Evolutionary conservation across 2,797 vertebrate genomes (phyloP), one percentile per base, ranked within the genome.

Genomic region (Catamblyrhynchus diadema): DNA sequence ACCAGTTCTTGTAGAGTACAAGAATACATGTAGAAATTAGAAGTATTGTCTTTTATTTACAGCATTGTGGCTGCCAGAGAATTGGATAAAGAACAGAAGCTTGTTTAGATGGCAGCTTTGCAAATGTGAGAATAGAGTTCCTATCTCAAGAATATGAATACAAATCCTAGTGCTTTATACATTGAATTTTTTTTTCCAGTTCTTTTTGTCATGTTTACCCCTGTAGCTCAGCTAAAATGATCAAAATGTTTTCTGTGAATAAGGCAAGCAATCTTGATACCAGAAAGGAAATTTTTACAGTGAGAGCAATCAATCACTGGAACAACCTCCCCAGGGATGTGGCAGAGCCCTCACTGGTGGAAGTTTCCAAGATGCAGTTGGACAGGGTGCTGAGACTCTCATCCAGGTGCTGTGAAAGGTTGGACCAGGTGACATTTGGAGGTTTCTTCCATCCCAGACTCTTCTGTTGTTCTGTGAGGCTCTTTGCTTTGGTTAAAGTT

Each of bases 41-140:
- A 64, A 75, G 12, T 21, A 17, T 50, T 88, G 14, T 47, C 12
- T 84, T 67, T 72, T 51, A 47, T 69, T 79, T 89, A 3, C 42
- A 50, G 19, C 41, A 33, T 22, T 0, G 0, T 33, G 59, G 13
- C 44, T 51, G 22, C 37, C 30, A 73, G 56, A 66, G 56, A 62
- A 44, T 5, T 86, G 30, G 53, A 12, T 51, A 41, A 83, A 25
- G 50, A 84, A 19, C 15, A 37, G 59, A 86, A 81, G 35, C 37
- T 57, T 72, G 16, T 88, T 94, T 92, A 78, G 53, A 39, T 91
- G 57, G 51, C 75, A 73, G 53, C 75, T 86, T 66, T 94, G 50
- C 59, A 73, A 86, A 73, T 60, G 32, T 65, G 37, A 69, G 17
- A 93, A 41, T 22, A 24, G 19, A 37, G 15, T 57, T 83, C 78